Evolutionary conservation across 92 coral and sea anemone species (phyloP), one percentile per base, ranked within the genome.

Genomic region (Diadumene lineata): DNA sequence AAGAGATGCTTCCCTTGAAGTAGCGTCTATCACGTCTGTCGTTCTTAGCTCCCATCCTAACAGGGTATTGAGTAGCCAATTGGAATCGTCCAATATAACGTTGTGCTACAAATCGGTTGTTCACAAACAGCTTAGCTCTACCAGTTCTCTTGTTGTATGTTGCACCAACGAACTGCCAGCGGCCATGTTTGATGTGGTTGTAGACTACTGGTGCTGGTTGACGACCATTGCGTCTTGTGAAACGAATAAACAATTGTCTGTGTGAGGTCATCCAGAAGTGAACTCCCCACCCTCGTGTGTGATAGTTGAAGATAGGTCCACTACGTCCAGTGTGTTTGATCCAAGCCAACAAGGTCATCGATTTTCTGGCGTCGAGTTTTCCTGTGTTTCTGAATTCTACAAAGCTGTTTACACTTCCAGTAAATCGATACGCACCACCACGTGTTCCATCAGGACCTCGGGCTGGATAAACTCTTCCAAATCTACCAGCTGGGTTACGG

Each of bases 261-360:
- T 77, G 82, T 13, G 72, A 15, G 15, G 77, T 53, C 87, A 82
- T 82, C 87, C 82, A 82, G 48, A 82, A 76, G 27, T 82, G 82
- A 0, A 82, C 87, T 23, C 82, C 87, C 82, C 87, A 76, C 34
- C 84, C 74, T 28, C 75, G 75, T 32, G 88, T 79, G 58, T 73
- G 65, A 74, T 83, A 87, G 76, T 92, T 84, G 50, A 92, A 82
- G 68, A 92, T 88, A n/a, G 97, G 97, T 26, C 97, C 97, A 0
- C 76, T 66, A 34, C 67, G 63, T 10, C 97, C 97, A 64, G 78
- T 71, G 72, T 79, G 89, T 73, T 79, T 75, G 58, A 92, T 80
- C 83, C 93, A 88, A 16, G 89, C 89, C 44, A 92, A 46, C 22
- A 92, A 67, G 53, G 97, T 88, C 64, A 88, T 79, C 9, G 97